Base-by-base conservation (phyloP, 2,888 invertebrate genomes). In the Mesoligia furuncula region DNA sequence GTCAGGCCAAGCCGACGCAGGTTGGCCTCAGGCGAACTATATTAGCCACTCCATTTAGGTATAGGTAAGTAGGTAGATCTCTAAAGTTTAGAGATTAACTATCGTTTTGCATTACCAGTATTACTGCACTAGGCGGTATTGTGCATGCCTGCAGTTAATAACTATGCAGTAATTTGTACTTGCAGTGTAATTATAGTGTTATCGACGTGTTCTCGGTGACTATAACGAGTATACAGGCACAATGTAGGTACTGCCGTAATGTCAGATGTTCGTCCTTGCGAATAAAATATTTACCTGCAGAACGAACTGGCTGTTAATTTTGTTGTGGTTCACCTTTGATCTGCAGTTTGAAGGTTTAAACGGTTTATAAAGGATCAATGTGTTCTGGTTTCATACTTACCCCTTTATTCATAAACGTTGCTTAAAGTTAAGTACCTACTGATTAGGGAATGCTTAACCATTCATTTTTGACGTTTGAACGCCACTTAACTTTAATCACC, bases 301-400 rank as follows among this genome's bases (percentile, higher is more conserved):
- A 84, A 82, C 83, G 71, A 83, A 79, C 70, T 73, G 9, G 73
- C 71, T 68, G 75, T 73, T 83, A 71, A 73, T 84, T 86, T 83
- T 84, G 80, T 81, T 79, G 76, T 64, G 65, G 68, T 68, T 89
- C 82, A 87, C 85, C 84, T 89, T 81, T 90, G 85, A 85, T 85
- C 86, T 75, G 73, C 61, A 69, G 70, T 66, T 79, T 73, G 83
- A 83, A 87, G 85, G 86, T 85, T 81, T 70, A 74, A 81, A 13
- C 59, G 59, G 71, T 85, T 72, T 76, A 77, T 75, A 66, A 77
- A 73, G 62, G n/a, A 72, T n/a, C 51, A 61, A 31, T 74, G 17
- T 57, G 39, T 27, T 66, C 15, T 27, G 15, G 8, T 54, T 61
- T 27, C 2, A n/a, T 42, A 42, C 36, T 45, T 45, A 15, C 13